A percentile compares a stretch with the other conserved stretches of the same genome.
phyloP scores from a whole-genome alignment of 2,888 invertebrate species.

The Stenichneumon culpator region DNA sequence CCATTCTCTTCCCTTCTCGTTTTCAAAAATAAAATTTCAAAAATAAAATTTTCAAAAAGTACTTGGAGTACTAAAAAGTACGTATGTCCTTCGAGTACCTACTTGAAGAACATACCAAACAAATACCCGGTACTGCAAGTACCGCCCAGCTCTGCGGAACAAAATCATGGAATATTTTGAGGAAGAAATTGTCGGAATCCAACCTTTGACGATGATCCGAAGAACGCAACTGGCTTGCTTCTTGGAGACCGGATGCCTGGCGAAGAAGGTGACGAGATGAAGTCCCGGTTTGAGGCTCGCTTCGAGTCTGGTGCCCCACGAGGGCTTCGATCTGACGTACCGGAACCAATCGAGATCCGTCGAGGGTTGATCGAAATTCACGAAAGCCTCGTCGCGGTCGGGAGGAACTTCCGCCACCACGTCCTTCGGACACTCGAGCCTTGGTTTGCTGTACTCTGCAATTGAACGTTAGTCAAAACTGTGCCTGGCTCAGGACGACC shows the following conservation, averaged over 20 bases:
- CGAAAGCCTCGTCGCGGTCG: conserved; percentile 84
- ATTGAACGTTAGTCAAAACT: conserved; percentile 30
- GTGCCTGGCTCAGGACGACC: background rate
- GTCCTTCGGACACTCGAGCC: conserved; percentile 86
- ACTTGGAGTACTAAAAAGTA: too few species aligned
- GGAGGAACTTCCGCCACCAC: conserved; percentile 85
- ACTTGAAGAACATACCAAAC: too few species aligned
- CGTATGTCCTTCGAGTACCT: too few species aligned
- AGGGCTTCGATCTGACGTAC: conserved; percentile 86
- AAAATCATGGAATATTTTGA: too few species aligned
- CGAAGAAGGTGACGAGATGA: conserved; percentile 86
- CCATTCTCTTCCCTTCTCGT: too few species aligned
- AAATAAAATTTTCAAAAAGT: too few species aligned
- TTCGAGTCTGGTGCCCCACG: conserved; percentile 86
- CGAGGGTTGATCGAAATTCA: conserved; percentile 86
- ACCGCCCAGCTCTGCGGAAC: too few species aligned
- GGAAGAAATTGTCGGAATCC: background rate
- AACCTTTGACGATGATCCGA: conserved; percentile 84
- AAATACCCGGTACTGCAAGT: too few species aligned
- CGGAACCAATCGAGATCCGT: conserved; percentile 87
- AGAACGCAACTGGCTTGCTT: conserved; percentile 85
- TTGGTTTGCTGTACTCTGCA: conserved; percentile 86
- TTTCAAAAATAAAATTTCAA: too few species aligned
- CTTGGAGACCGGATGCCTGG: conserved; percentile 86
- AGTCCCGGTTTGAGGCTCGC: conserved; percentile 85